Evolutionary conservation across 1,140 invertebrate species (phyloP).

Genomic region (Nasonia longicornis): DNA sequence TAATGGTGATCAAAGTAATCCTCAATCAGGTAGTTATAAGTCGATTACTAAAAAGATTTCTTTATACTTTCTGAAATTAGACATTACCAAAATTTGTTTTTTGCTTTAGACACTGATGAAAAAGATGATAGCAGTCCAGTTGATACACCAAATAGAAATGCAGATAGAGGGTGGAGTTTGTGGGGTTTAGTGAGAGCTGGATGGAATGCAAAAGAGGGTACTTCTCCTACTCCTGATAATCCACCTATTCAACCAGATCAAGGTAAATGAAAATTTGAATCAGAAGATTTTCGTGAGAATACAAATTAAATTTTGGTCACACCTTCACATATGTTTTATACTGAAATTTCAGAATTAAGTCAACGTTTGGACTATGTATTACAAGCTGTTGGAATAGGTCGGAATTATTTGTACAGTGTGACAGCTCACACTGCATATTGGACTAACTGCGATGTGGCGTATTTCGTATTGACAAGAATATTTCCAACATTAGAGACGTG

Average conservation of each 20-base stretch:
- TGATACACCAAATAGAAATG: slow-evolving; percentile 59
- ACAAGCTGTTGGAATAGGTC: slow-evolving; percentile 70
- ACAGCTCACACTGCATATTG: slow-evolving; percentile 81
- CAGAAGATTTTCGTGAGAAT: background rate
- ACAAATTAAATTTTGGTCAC: background rate
- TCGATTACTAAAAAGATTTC: background rate
- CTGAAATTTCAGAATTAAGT: slow-evolving; percentile 70
- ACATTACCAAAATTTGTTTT: slow-evolving; percentile 2
- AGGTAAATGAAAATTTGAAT: slow-evolving; percentile 52
- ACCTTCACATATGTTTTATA: background rate
- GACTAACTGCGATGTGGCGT: slow-evolving; percentile 78
- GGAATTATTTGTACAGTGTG: slow-evolving; percentile 76
- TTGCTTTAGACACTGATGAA: slow-evolving; percentile 57
- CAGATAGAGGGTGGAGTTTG: slow-evolving; percentile 68
- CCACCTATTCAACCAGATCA: slow-evolving; percentile 65
- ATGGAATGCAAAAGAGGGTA: slow-evolving; percentile 66
- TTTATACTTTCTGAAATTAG: background rate
- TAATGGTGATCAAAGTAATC: slow-evolving; percentile 64
- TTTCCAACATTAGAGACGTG: slow-evolving; percentile 72
- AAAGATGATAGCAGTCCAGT: slow-evolving; percentile 59
- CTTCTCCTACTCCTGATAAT: slow-evolving; percentile 65
- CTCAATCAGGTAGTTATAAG: slow-evolving; percentile 54
- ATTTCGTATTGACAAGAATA: slow-evolving; percentile 76
- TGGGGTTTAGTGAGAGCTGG: slow-evolving; percentile 69
- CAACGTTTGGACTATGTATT: slow-evolving; percentile 78